Evolutionary conservation across 1,140 invertebrate species (phyloP).

Genomic region (Bilobella aurantiaca): DNA sequence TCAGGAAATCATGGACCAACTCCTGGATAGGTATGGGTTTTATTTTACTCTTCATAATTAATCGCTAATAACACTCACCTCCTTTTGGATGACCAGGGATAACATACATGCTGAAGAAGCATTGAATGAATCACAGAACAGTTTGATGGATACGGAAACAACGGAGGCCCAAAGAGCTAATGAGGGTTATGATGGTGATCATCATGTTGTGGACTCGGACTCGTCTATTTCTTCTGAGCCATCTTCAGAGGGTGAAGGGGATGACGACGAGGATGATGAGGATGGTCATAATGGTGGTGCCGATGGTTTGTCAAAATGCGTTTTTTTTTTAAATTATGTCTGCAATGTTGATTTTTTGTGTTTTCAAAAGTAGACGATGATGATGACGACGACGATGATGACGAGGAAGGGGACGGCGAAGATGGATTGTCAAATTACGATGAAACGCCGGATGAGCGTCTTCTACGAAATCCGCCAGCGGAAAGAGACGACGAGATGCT

Average conservation of each 20-base stretch:
- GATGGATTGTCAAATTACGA: constrained; percentile 38
- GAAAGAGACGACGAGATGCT: constrained; percentile 51
- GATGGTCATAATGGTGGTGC: not conserved
- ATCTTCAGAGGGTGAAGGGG: constrained; percentile 38
- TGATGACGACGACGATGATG: constrained; percentile 38
- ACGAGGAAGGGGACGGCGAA: not conserved
- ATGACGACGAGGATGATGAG: constrained; percentile 39
- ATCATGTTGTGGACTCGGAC: constrained; percentile 38
- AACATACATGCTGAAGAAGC: constrained; percentile 34
- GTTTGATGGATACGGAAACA: constrained; percentile 33
- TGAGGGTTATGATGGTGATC: constrained; percentile 26
- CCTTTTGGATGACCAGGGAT: constrained; percentile 14
- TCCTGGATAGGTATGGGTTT: constrained; percentile 47
- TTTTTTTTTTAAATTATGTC: not conserved
- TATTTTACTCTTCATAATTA: not conserved
- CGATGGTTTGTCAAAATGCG: constrained; percentile 32
- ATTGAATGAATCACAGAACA: constrained; percentile 39
- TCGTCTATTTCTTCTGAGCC: constrained; percentile 9
- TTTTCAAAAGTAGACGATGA: constrained; percentile 41
- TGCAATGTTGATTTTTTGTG: not conserved
- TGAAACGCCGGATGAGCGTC: not conserved
- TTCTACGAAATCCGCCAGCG: constrained; percentile 42
- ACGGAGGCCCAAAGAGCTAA: constrained; percentile 15
- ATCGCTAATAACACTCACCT: not conserved
- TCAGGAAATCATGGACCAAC: constrained; percentile 59